Evolutionary conservation across 2,888 invertebrate genomes (phyloP), one percentile per base, ranked within the genome.

Genomic region (Tigriopus californicus): DNA sequence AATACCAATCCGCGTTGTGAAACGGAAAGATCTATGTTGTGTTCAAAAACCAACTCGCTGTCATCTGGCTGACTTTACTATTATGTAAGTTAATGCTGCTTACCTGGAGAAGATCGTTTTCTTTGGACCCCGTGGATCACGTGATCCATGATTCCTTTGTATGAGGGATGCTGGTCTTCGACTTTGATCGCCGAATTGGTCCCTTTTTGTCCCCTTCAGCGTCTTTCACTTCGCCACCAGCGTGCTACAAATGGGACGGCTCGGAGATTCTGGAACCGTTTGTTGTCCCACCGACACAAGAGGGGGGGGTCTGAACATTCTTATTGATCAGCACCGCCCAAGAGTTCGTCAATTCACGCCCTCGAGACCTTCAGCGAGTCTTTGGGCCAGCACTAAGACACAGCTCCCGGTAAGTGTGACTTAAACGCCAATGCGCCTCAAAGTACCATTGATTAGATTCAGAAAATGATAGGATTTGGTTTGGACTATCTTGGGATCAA

Each of bases 401-500:
- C 59, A 94, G 76, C n/a, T 63, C 86, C 86, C 1, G 88, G 85
- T 63, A 98, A 73, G 72, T 97, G 94, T 66, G 88, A 90, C 63
- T 85, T 83, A 83, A 44, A 92, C 81, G 68, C 88, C 86, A 62
- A 97, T 85, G 20, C 97, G 79, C 79, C 66, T 90, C 86, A 71
- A 95, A 84, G 68, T 86, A 86, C 92, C 95, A 98, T n/a, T n/a
- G 22, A 77, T 83, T 67, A 98, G 73, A 73, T 99, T 99, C 98
- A 99, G 72, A 91, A 99, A 60, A 99, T 85, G 63, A 97, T 94
- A 0, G 92, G 92, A 76, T n/a, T 98, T 95, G 60, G 91, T 87
- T 68, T 90, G 87, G n/a, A 92, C 85, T 72, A 95, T 95, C 64
- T 80, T 80, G 0, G 84, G 76, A 65, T 84, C 81, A 1, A 83